These are phyloP conservation scores for Calliopsis andreniformis DNA, from an alignment of 1,140 invertebrate species.

Conservation along the genomic window DNA sequence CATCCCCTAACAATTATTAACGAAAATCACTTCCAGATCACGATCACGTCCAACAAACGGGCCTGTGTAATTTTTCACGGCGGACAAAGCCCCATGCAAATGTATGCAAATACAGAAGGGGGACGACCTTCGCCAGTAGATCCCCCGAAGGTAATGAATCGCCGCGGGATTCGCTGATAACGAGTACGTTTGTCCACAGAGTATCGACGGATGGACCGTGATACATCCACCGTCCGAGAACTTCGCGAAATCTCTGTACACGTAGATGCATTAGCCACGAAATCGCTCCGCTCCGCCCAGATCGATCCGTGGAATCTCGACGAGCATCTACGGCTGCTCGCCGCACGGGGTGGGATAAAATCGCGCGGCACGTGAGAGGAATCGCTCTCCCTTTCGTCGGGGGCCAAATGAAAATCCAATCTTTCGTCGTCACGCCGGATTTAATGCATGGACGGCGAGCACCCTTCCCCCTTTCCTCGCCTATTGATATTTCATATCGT, in stretches of 20 bases:
- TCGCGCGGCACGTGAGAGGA: constrained; percentile 56
- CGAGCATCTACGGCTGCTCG: constrained; percentile 32
- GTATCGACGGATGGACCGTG: constrained; percentile 3
- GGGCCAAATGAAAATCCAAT: constrained; percentile 60
- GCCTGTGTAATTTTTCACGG: neutral
- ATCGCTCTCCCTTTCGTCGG: constrained; percentile 44
- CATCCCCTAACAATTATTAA: neutral
- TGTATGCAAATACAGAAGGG: constrained; percentile 8
- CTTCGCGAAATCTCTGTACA: constrained; percentile 18
- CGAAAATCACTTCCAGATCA: neutral
- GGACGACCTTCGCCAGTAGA: constrained; percentile 33
- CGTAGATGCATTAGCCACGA: constrained; percentile 34
- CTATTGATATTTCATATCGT: constrained; percentile 29
- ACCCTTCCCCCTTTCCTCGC: constrained; percentile 34
- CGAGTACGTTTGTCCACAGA: constrained; percentile 6
- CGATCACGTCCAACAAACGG: neutral
- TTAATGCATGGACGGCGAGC: constrained; percentile 48
- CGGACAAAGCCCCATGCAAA: constrained; percentile 3
- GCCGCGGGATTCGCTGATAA: constrained; percentile 39
- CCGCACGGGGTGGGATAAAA: constrained; percentile 49
- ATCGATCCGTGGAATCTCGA: constrained; percentile 27
- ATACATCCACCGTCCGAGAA: neutral
- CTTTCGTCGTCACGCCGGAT: constrained; percentile 44
- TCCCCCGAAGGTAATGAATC: constrained; percentile 19
- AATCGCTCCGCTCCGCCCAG: constrained; percentile 38